Base-by-base conservation (phyloP, 2,888 invertebrate genomes). In the Amphipoea oculea region DNA sequence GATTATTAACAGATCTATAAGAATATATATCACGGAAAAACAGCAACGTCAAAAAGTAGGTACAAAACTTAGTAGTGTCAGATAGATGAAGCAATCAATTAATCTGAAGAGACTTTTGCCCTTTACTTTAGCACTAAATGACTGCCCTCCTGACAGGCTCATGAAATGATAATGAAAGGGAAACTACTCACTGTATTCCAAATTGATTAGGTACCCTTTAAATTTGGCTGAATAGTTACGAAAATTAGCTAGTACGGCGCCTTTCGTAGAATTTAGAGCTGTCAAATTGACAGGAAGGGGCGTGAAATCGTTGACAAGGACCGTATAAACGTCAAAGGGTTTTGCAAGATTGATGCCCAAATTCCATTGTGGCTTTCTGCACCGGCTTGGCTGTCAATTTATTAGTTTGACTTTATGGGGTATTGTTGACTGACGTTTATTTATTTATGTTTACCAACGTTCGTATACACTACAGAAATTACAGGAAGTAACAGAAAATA, bases 131-230 rank as follows among this genome's bases (percentile, higher is more conserved):
- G 17, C 73, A 69, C 65, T 76, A 80, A 86, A 85, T 81, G 72
- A 78, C 81, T 71, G 62, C 23, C 73, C 81, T 73, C 65, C 68
- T 76, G 76, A 76, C 65, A 73, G 67, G 65, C 82, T 89, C 86
- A 89, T 89, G 89, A 90, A 91, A 91, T 88, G 89, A 86, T 88
- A 89, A 90, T 89, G 82, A 85, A 85, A 77, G 82, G 83, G 86
- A 82, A 81, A 86, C 83, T 77, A 48, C 76, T 81, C 79, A 62
- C 78, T 77, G 72, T 83, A 72, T 82, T 81, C 71, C 63, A 36
- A 85, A 79, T 86, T 88, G 76, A 85, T 82, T 81, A 29, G 29
- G 29, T 29, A 82, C 82, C 84, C 76, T 68, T 78, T 83, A 74
- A 81, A 20, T 81, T 79, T 60, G 70, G 14, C 29, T 74, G 57